These are phyloP conservation scores for Ispidina picta DNA, from an alignment of 2,797 vertebrate genomes.

Conservation along the genomic window DNA sequence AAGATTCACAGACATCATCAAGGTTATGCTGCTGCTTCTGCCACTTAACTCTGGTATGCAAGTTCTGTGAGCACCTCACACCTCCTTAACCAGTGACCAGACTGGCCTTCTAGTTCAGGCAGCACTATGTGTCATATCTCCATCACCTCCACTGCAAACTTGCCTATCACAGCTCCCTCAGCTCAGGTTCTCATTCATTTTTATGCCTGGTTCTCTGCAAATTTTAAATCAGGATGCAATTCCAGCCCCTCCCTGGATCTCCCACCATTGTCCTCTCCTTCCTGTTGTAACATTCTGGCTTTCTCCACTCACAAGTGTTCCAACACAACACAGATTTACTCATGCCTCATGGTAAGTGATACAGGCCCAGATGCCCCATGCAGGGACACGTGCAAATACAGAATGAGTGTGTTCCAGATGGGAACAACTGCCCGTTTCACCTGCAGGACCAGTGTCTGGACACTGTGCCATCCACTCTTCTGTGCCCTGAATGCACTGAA, in stretches of 20 bases:
- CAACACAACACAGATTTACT: background rate
- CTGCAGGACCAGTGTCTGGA: background rate
- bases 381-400: background rate
- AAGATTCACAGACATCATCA: background rate
- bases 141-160: background rate
- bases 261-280: background rate
- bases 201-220: background rate
- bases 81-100: background rate
- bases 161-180: background rate
- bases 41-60: background rate
- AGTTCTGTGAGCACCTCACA: background rate
- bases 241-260: background rate
- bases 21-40: background rate
- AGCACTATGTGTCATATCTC: background rate
- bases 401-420: background rate
- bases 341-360: background rate
- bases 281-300: background rate
- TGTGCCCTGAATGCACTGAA: constrained; percentile 1
- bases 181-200: background rate
- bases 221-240: background rate
- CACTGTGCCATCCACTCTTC: background rate
- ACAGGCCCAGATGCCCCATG: background rate
- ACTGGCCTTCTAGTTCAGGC: background rate
- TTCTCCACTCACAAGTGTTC: background rate
- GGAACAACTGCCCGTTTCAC: background rate